These are phyloP conservation scores for Synergus japonicus DNA, from an alignment of 2,888 invertebrate species.

Conservation along the genomic window DNA sequence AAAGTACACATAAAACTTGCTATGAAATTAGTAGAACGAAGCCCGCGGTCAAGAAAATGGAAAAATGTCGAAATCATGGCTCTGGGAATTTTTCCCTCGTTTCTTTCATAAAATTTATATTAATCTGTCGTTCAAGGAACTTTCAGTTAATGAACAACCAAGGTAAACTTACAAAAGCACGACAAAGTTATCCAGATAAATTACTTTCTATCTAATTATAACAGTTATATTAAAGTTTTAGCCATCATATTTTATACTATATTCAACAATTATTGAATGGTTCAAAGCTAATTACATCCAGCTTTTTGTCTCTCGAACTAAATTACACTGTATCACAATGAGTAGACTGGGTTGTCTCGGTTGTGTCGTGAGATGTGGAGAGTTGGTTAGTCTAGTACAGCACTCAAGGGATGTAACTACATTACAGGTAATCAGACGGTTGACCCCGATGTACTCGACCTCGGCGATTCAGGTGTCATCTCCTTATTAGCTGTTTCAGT, in stretches of 20 bases:
- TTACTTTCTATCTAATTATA: not conserved
- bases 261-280: not conserved
- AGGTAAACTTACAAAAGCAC: not conserved
- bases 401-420: constrained; percentile 65
- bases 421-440: constrained; percentile 70
- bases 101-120: constrained; percentile 11
- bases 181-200: not conserved
- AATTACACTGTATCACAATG: constrained; percentile 8
- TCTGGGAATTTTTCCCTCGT: not conserved
- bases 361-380: constrained; percentile 42
- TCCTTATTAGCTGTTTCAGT: constrained; percentile 7
- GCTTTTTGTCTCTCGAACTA: not conserved
- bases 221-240: no score
- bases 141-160: not conserved
- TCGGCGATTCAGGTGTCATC: constrained; percentile 18
- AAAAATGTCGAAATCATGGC: constrained; percentile 1
- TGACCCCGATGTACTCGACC: constrained; percentile 65
- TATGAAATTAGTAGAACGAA: constrained; percentile 11
- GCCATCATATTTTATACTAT: no score
- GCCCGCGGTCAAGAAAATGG: not conserved
- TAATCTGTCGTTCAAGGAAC: constrained; percentile 9
- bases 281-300: not conserved
- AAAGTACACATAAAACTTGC: not conserved
- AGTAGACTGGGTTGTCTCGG: not conserved
- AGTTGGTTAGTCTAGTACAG: constrained; percentile 51